These are phyloP conservation scores for Drosophila phalerata DNA, from an alignment of 2,888 invertebrate species.

Conservation along the genomic window DNA sequence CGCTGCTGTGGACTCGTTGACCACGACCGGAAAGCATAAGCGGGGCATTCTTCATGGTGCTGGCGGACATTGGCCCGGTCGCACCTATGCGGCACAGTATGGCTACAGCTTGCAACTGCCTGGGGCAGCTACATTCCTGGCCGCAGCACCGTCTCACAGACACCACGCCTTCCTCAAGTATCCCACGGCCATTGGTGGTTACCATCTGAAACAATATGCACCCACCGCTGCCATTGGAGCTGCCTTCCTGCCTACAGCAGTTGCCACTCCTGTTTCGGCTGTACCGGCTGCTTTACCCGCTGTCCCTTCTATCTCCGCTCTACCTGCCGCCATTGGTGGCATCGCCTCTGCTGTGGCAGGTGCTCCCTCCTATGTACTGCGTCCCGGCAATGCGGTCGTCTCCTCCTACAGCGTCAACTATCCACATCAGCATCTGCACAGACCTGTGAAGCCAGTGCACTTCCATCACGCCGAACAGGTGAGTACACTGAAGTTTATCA, in stretches of 20 bases:
- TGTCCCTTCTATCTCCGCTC: slow-evolving; percentile 13
- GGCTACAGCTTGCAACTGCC: slow-evolving; percentile 82
- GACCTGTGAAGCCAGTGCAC: slow-evolving; percentile 67
- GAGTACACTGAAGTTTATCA: background rate
- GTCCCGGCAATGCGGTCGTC: slow-evolving; percentile 83
- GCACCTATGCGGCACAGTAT: slow-evolving; percentile 81
- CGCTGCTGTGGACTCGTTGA: background rate
- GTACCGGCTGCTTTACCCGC: slow-evolving; percentile 26
- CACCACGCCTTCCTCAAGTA: slow-evolving; percentile 55
- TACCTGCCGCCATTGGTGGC: slow-evolving; percentile 35
- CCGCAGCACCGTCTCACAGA: slow-evolving; percentile 54
- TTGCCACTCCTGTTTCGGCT: slow-evolving; percentile 8
- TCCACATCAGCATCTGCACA: slow-evolving; percentile 80
- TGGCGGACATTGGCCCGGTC: slow-evolving; percentile 75
- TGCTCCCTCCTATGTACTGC: slow-evolving; percentile 75
- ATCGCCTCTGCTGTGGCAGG: slow-evolving; percentile 48
- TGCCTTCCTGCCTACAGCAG: slow-evolving; percentile 23
- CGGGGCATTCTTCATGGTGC: slow-evolving; percentile 77
- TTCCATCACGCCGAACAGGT: slow-evolving; percentile 66
- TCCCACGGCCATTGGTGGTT: slow-evolving; percentile 42
- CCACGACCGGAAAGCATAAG: slow-evolving; percentile 70
- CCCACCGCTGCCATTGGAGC: slow-evolving; percentile 16
- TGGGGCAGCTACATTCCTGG: slow-evolving; percentile 59
- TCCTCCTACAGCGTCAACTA: slow-evolving; percentile 83
- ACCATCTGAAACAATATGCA: slow-evolving; percentile 50